Base-by-base conservation (phyloP, 2,113 vertebrate species). In the Chauna torquata region DNA sequence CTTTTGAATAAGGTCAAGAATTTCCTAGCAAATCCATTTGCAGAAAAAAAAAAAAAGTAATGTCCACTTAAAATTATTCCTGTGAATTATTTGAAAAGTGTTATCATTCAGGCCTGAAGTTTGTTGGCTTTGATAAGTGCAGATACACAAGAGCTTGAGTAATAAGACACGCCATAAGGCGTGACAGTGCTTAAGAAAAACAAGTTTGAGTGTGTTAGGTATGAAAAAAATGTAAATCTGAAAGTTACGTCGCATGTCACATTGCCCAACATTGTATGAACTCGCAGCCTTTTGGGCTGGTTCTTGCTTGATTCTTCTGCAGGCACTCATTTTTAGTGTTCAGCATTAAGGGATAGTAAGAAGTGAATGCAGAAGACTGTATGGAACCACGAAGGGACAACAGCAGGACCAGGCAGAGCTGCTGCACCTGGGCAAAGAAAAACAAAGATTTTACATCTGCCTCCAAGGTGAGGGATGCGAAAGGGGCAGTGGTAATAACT, bases 141-240 rank as follows among this genome's bases (percentile, higher is more conserved):
- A 74, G 52, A 74, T 52, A 94, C 23, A 65, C n/a, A 78, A 94
- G 16, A 85, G 59, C 27, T 57, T 85, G 64, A 82, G 44, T 68
- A 96, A 88, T 77, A 86, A 57, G 45, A 85, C 38, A 61, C 24
- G 72, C 49, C 45, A 62, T 7, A 45, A 76, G 45, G 74, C 62
- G 72, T 95, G 84, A 83, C 62, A 83, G 30, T 32, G 34, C 78
- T 78, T 57, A 83, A 70, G 42, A 66, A 66, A 61, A 62, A 85
- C 77, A 94, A 93, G 79, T 91, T 75, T 83, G 50, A 94, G 65
- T 80, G 79, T 61, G 66, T 94, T 85, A 82, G 36, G 62, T 69
- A 92, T 62, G 95, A 94, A 69, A 36, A 89, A 97, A 94, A 90
- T 40, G 79, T 38, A 87, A 91, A 57, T 57, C 62, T 82, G 76